Percentiles rank a stretch among this genome's conserved stretches.
phyloP scores from a whole-genome alignment of 2,113 vertebrate genomes.

The Prietella phreatophila region DNA sequence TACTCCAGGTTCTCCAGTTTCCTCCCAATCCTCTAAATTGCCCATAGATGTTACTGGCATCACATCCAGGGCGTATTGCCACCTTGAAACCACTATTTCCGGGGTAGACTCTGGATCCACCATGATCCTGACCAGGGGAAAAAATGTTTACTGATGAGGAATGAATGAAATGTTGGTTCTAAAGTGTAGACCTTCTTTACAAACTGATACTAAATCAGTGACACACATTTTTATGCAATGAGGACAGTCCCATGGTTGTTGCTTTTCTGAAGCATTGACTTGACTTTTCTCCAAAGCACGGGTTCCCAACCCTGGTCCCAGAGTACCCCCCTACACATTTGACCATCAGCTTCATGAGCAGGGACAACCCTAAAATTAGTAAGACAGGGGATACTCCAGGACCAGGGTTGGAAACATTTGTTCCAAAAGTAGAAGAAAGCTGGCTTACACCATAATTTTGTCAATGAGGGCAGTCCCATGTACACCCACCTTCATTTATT shows the following conservation, averaged over 20 bases:
- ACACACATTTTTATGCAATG: too few relatives aligned
- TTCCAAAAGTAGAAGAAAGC: background rate
- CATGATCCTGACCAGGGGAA: background rate
- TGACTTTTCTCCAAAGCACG: background rate
- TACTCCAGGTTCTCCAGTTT: background rate
- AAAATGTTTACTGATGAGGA: background rate
- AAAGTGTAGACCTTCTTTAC: background rate
- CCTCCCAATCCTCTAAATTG: background rate
- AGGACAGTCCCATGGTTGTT: background rate
- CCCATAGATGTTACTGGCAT: background rate
- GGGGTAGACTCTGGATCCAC: background rate
- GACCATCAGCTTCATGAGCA: background rate
- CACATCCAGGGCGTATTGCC: background rate
- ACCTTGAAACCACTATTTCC: background rate
- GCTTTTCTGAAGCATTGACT: background rate
- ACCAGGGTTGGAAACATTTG: background rate
- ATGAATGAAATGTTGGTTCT: background rate
- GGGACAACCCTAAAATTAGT: background rate
- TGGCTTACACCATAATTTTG: background rate
- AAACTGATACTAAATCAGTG: background rate
- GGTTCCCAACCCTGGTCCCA: background rate
- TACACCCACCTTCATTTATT: background rate
- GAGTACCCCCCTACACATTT: background rate
- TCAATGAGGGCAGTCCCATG: background rate
- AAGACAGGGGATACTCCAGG: background rate